Evolutionary conservation across 2,888 invertebrate species (phyloP).

Genomic region (Pogonocherus hispidulus): DNA sequence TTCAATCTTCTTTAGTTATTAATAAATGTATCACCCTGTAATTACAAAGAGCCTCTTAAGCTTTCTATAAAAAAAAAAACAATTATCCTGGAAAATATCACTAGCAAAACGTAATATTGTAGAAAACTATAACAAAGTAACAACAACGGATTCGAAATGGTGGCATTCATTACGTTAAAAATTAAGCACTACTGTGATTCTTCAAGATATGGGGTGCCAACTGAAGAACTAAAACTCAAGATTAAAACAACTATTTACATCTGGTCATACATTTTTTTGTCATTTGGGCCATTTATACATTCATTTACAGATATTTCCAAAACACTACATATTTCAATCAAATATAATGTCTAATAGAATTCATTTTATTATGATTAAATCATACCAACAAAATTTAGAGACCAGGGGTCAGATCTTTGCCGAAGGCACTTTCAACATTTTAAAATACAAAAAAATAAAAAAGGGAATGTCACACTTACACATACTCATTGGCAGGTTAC

Average conservation of each 20-base stretch:
- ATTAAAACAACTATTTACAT: neutral
- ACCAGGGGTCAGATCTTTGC: constrained; percentile 26
- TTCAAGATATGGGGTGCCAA: neutral
- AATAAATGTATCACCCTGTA: too few species aligned
- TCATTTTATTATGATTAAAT: constrained; percentile 13
- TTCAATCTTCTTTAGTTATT: too few species aligned
- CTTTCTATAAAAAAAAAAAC: too few species aligned
- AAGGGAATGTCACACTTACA: constrained; percentile 25
- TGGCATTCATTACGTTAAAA: neutral
- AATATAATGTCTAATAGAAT: constrained; percentile 6
- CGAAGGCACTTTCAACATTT: constrained; percentile 20
- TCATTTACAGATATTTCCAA: neutral
- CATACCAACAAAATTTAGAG: constrained; percentile 29
- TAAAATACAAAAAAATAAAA: constrained; percentile 10
- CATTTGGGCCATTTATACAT: neutral
- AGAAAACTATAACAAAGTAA: too few species aligned
- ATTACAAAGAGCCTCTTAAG: too few species aligned
- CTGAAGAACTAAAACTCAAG: neutral
- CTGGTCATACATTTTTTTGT: neutral
- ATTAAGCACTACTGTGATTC: neutral
- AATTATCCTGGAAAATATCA: too few species aligned
- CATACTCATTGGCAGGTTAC: constrained; percentile 29
- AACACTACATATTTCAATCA: constrained; percentile 7
- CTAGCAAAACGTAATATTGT: too few species aligned
- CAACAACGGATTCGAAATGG: neutral